These are phyloP conservation scores for Pasiphila rectangulata DNA, from an alignment of 2,888 invertebrate species.

Conservation along the genomic window DNA sequence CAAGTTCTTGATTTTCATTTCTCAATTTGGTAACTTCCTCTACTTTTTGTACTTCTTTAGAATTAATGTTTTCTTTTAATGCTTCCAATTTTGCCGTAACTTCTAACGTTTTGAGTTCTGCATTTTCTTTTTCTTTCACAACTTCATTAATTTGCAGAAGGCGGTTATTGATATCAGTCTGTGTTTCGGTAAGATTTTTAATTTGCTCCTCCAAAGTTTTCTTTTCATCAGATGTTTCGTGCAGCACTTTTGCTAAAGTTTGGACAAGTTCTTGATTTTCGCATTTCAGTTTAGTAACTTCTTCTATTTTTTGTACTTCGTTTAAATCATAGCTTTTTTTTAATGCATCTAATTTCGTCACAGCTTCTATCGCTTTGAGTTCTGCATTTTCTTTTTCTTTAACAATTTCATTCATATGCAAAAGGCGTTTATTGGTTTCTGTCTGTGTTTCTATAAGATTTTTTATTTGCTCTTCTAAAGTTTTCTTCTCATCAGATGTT, in stretches of 20 bases:
- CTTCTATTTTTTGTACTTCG: conserved; percentile 18
- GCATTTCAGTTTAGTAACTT: conserved; percentile 24
- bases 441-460: conserved; percentile 41
- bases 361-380: conserved; percentile 27
- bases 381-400: conserved; percentile 39
- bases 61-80: conserved; percentile 21
- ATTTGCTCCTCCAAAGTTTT: conserved; percentile 40
- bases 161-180: conserved; percentile 38
- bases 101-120: conserved; percentile 29
- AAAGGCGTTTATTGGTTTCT: conserved; percentile 36
- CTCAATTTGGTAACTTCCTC: conserved; percentile 25
- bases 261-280: conserved; percentile 37
- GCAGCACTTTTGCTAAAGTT: conserved; percentile 30
- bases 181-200: conserved; percentile 39
- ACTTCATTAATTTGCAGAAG: conserved; percentile 35
- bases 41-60: conserved; percentile 16
- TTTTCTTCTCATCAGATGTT: conserved; percentile 36
- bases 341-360: conserved; percentile 23
- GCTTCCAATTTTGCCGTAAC: conserved; percentile 23
- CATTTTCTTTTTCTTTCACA: conserved; percentile 42
- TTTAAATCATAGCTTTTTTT: conserved; percentile 20
- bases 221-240: conserved; percentile 36
- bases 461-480: conserved; percentile 40
- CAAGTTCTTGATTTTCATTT: conserved; percentile 36
- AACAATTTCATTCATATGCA: conserved; percentile 38